Percentiles rank a stretch among this genome's conserved stretches.
phyloP scores from a whole-genome alignment of 2,888 invertebrate species.

The Augochlorella aurata region DNA sequence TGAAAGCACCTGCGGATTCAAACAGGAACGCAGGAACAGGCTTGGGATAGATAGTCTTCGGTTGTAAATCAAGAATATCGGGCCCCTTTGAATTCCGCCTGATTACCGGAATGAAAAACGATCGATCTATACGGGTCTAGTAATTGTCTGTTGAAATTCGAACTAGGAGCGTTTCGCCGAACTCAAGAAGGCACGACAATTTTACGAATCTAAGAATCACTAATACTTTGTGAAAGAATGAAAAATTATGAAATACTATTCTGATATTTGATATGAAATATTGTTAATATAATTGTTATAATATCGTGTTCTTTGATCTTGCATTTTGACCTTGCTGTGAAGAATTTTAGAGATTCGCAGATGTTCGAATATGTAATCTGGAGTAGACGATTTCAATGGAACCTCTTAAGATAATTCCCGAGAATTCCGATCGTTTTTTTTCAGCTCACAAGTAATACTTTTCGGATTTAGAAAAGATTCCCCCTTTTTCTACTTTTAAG shows the following conservation, averaged over 20 bases:
- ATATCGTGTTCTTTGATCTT: too few relatives aligned
- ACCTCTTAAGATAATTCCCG: background rate
- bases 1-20: conserved; percentile 32
- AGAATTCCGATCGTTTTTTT: background rate
- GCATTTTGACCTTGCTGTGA: too few relatives aligned
- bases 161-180: background rate
- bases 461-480: background rate
- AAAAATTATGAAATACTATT: too few relatives aligned
- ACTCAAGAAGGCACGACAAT: too few relatives aligned
- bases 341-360: too few relatives aligned
- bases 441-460: background rate
- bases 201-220: too few relatives aligned
- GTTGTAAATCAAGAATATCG: conserved; percentile 12
- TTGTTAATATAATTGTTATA: too few relatives aligned
- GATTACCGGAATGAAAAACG: conserved; percentile 40
- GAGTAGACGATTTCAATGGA: too few relatives aligned
- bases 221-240: too few relatives aligned
- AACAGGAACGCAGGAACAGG: conserved; percentile 24
- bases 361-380: too few relatives aligned
- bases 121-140: background rate
- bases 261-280: too few relatives aligned
- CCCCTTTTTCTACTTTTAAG: background rate
- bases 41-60: conserved; percentile 7
- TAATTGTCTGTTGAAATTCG: background rate
- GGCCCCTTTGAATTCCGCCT: conserved; percentile 14